Conservation (phyloP, 2,888 invertebrate species). For the Drosophila imparisetae region DNA sequence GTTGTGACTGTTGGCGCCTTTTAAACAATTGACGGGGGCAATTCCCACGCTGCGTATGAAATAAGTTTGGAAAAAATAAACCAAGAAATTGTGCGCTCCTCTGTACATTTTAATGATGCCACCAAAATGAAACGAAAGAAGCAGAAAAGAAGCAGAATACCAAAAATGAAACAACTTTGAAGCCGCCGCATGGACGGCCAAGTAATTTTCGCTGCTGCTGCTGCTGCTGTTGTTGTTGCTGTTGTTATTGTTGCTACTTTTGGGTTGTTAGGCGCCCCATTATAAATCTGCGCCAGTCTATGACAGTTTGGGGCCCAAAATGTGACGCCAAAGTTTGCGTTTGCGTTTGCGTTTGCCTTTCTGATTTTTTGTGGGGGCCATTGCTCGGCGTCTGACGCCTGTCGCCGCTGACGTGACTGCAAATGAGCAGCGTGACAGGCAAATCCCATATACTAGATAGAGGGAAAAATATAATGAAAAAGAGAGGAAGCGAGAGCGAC, state of each 20-base stretch:
- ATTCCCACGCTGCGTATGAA: conserved; percentile 79
- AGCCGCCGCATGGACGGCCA: conserved; percentile 69
- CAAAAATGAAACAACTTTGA: conserved; percentile 62
- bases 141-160: conserved; percentile 41
- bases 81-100: conserved; percentile 66
- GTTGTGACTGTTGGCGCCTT: conserved; percentile 66
- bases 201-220: conserved; percentile 64
- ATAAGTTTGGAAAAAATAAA: conserved; percentile 69
- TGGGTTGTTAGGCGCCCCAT: conserved; percentile 73
- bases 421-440: conserved; percentile 64
- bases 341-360: conserved; percentile 41
- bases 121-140: conserved; percentile 50
- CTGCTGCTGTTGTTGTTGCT: conserved; percentile 4
- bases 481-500: background rate
- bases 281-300: conserved; percentile 77
- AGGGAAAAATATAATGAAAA: background rate
- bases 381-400: conserved; percentile 69
- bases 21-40: conserved; percentile 68
- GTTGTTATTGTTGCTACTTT: conserved; percentile 25
- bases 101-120: conserved; percentile 79
- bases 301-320: conserved; percentile 69
- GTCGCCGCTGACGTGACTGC: conserved; percentile 68
- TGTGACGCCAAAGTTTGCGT: conserved; percentile 62
- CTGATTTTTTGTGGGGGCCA: conserved; percentile 65
- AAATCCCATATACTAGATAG: conserved; percentile 10